A percentile compares a stretch with the other conserved stretches of the same genome.
Conservation (phyloP, 2,797 vertebrate species). For the Cossypha dichroa region DNA sequence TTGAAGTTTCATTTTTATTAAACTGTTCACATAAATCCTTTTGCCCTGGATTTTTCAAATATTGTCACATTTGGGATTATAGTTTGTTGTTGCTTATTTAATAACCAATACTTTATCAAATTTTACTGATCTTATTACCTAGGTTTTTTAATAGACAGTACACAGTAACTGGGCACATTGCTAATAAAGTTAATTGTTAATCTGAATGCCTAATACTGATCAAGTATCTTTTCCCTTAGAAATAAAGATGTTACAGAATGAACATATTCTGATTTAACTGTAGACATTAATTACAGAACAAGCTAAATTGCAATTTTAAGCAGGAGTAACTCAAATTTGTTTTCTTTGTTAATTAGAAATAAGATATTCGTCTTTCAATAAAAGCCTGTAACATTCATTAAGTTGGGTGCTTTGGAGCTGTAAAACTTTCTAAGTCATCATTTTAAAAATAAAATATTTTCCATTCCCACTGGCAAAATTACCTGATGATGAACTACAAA, state of each 20-base stretch:
- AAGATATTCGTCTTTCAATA: not conserved
- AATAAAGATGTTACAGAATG: not conserved
- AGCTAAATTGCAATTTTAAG: not conserved
- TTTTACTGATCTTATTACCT: not conserved
- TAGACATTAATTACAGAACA: not conserved
- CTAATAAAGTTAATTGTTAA: not conserved
- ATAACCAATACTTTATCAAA: not conserved
- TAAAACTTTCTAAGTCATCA: not conserved
- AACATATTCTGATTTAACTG: not conserved
- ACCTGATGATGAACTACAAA: not conserved
- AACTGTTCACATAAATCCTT: not conserved
- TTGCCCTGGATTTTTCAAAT: not conserved
- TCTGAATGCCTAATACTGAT: not conserved
- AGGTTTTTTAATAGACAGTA: not conserved
- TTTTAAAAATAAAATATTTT: not conserved
- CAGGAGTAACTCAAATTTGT: not conserved
- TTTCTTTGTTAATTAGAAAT: not conserved
- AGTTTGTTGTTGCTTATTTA: not conserved
- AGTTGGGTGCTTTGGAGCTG: not conserved
- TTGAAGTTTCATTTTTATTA: not conserved
- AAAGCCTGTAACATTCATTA: not conserved
- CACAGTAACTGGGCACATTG: not conserved
- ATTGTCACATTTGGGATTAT: not conserved
- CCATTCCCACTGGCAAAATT: not conserved
- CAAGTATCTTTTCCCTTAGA: not conserved